Base-by-base conservation (phyloP, 92 coral and sea anemone species). In the Porites cylindrica region DNA sequence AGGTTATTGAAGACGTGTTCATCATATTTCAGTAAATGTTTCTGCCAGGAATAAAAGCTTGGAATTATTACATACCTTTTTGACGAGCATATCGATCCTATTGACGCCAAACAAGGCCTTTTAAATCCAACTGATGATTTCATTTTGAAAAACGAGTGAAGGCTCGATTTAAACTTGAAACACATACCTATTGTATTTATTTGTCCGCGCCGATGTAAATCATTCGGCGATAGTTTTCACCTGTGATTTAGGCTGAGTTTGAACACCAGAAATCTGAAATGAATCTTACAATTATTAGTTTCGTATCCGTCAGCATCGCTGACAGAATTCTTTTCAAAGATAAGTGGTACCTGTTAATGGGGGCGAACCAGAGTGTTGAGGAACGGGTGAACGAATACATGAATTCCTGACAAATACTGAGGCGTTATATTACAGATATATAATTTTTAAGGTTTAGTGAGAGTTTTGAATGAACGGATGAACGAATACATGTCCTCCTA, bases 261-360 rank as follows among this genome's bases (percentile, higher is more conserved):
- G 8, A 14, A 14, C 17, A 62, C 66, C 66, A 51, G 75, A 66
- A 53, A 47, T 10, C 51, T 19, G 26, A 16, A 6, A 16, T 9
- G 64, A 64, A 18, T 64, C 14, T 13, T 18, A 26, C 24, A 77
- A 14, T 18, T 8, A 38, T 69, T 14, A 18, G 14, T 60, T 29
- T 58, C 69, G 47, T 38, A 61, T 14, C 7, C 23, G 66, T 58
- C 81, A 58, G 53, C 29, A 24, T 18, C 60, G 53, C 38, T 82
- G 86, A 82, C 77, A 56, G 76, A 10, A 23, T 19, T 12, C 12
- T 18, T 5, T 71, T 53, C 26, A 51, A 52, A 75, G 85, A 67
- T 67, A 56, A 74, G 56, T 52, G 87, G 12, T 60, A 83, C 87
- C 87, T 83, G 87, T 13, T 72, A 24, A 63, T 19, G 70, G 56